phyloP scores from a whole-genome alignment of 1,140 invertebrate genomes.

The Episyrphus balteatus region DNA sequence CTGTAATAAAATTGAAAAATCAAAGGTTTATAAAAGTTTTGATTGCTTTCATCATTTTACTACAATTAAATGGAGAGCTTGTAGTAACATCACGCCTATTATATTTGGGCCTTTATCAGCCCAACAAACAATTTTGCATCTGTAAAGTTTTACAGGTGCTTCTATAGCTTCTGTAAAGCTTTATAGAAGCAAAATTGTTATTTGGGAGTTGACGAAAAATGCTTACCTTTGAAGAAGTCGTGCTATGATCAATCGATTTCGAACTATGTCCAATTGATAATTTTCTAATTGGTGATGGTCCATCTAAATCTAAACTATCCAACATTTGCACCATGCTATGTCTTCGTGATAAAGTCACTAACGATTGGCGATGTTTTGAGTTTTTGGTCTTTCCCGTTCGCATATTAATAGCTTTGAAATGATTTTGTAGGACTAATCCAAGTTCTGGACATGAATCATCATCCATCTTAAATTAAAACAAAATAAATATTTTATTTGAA shows the following conservation, averaged over 20 bases:
- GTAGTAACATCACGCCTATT: not conserved
- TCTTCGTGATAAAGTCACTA: conserved; percentile 65
- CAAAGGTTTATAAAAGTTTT: not conserved
- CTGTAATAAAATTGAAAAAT: conserved; percentile 12
- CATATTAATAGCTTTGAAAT: conserved; percentile 76
- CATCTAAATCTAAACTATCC: conserved; percentile 54
- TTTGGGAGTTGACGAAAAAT: too few relatives aligned
- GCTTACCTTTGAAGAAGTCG: conserved; percentile 28
- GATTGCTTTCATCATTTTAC: not conserved
- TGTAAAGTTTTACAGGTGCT: not conserved
- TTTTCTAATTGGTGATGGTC: conserved; percentile 51
- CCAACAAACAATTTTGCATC: not conserved
- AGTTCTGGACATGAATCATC: conserved; percentile 74
- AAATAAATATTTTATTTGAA: conserved; percentile 3
- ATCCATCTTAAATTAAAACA: conserved; percentile 46
- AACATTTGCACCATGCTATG: conserved; percentile 66
- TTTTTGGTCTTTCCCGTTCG: conserved; percentile 55
- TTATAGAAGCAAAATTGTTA: too few relatives aligned
- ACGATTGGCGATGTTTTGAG: conserved; percentile 70
- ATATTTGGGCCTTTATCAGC: not conserved
- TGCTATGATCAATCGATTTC: conserved; percentile 24
- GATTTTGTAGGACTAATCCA: conserved; percentile 72
- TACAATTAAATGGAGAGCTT: not conserved
- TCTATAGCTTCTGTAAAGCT: too few relatives aligned
- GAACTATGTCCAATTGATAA: conserved; percentile 25